Evolutionary conservation across 2,113 vertebrate species (phyloP), one percentile per base, ranked within the genome.

Genomic region (Ailuropoda melanoleuca): DNA sequence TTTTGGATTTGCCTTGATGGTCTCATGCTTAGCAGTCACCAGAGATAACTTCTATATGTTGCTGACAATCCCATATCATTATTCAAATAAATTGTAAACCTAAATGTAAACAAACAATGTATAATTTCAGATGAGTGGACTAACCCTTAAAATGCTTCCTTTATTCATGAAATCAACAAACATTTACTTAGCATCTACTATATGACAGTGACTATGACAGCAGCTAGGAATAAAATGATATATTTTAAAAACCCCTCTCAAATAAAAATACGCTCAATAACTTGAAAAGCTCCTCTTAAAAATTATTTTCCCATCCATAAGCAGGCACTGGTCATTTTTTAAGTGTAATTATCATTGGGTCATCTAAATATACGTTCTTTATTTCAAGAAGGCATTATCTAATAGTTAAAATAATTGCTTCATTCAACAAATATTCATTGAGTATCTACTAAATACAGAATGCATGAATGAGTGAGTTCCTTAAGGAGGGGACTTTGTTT

Each of bases 301-400:
- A 93, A 58, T 90, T 83, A 66, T 80, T 70, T 90, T 72, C 21
- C 86, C 15, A 86, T 74, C 3, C 24, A 4, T 50, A 82, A 55
- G 6, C 14, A 80, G 4, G 11, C 1, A 82, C 1, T 83, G 77
- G 10, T 72, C 50, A 87, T 82, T 78, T 94, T 17, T 77, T 1
- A 95, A 87, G 12, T 39, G 48, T 91, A 18, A 18, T 95, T 62
- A 43, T 78, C 19, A 87, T 29, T 90, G 26, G 9, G 17, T 74
- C 18, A 84, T 77, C 95, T 89, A 97, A 97, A 87, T 91, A 86
- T 66, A 46, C 64, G 64, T 6, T 1, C 0, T 95, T 91, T 88
- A 70, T 48, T 81, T 96, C 53, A 78, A 93, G 55, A 19, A 95
- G 6, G 15, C 1, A 37, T 82, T 80, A 85, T 77, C 1, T 87